These are phyloP conservation scores for Columba guinea DNA, from an alignment of 2,797 vertebrate genomes.

Conservation along the genomic window DNA sequence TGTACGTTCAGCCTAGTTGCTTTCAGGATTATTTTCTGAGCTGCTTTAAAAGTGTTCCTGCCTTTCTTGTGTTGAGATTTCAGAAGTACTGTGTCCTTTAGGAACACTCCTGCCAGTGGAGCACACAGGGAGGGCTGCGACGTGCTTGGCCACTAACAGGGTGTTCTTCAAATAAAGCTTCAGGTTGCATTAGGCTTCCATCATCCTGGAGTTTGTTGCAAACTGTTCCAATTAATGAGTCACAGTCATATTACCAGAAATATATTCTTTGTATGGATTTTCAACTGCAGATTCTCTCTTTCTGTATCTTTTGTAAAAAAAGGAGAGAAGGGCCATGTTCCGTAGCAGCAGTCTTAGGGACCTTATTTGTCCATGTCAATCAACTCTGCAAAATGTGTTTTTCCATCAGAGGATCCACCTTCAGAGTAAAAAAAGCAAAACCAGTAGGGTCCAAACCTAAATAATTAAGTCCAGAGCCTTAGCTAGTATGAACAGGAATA, in stretches of 20 bases:
- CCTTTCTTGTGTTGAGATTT: background rate
- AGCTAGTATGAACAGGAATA: conserved; percentile 26
- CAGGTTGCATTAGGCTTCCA: background rate
- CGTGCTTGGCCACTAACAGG: background rate
- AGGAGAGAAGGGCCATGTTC: background rate
- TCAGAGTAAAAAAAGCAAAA: background rate
- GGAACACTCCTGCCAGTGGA: background rate
- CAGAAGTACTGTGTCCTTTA: background rate
- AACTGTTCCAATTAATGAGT: background rate
- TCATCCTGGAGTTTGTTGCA: background rate
- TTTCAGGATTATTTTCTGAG: background rate
- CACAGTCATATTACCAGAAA: background rate
- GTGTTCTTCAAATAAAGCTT: background rate
- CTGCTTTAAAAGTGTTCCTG: background rate
- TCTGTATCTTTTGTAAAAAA: background rate
- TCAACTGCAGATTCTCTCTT: background rate
- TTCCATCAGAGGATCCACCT: background rate
- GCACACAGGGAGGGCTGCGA: background rate
- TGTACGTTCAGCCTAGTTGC: background rate
- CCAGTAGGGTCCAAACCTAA: conserved; percentile 7
- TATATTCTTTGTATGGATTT: background rate
- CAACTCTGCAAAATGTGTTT: background rate
- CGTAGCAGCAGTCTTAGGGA: background rate
- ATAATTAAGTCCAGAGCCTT: conserved; percentile 39
- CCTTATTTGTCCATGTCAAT: background rate